Evolutionary conservation across 2,113 vertebrate species (phyloP).

Genomic region (Castor canadensis): DNA sequence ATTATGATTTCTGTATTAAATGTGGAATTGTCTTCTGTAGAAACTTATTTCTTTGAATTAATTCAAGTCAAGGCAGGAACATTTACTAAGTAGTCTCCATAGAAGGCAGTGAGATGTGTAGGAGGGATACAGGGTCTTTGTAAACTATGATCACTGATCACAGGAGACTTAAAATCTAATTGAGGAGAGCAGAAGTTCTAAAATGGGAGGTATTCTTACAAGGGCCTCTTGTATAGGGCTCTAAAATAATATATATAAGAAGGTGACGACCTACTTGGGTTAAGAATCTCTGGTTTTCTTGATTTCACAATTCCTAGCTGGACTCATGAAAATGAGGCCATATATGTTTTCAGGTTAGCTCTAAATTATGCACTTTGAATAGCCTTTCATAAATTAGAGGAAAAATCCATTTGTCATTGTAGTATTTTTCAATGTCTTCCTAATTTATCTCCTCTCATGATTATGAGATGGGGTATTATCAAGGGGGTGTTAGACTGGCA

Average conservation of each 20-base stretch:
- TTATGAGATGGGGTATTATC: background rate
- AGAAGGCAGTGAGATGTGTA: background rate
- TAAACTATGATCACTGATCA: background rate
- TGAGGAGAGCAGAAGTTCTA: background rate
- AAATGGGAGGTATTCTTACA: background rate
- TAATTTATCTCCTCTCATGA: background rate
- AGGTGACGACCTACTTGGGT: background rate
- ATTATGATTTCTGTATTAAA: background rate
- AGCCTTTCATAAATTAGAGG: background rate
- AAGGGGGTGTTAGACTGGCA: background rate
- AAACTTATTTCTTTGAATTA: background rate
- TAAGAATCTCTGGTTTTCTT: slow-evolving; percentile 17
- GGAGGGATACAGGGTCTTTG: background rate
- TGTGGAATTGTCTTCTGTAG: background rate
- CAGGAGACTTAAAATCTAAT: background rate
- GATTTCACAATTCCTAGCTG: background rate
- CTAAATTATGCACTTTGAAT: background rate
- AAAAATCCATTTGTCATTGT: background rate
- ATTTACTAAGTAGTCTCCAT: background rate
- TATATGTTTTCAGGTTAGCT: background rate
- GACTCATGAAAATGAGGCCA: background rate
- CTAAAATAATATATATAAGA: background rate
- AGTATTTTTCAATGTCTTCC: background rate
- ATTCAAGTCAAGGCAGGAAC: background rate
- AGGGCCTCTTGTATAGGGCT: background rate